A percentile compares a stretch with the other conserved stretches of the same genome.
Conservation (phyloP, 2,888 invertebrate genomes). For the Lasioglossum vierecki region DNA sequence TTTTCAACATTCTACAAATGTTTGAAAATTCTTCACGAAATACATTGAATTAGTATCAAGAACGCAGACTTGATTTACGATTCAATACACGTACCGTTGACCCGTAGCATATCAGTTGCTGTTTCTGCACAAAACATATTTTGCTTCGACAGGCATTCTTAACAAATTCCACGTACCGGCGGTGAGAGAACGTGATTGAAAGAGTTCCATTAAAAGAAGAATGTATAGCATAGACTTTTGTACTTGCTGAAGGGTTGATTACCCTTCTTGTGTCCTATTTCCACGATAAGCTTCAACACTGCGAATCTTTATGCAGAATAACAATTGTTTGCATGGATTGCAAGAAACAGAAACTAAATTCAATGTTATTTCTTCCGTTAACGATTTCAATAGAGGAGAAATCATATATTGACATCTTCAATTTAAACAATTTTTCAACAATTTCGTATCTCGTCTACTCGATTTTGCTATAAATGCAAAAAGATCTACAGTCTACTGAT, state of each 20-base stretch:
- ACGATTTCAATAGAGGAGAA: too few relatives aligned
- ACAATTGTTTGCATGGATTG: too few relatives aligned
- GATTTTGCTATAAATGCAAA: too few relatives aligned
- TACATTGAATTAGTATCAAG: too few relatives aligned
- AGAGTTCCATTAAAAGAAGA: neutral
- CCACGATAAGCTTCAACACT: neutral
- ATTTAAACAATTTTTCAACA: too few relatives aligned
- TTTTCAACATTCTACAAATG: too few relatives aligned
- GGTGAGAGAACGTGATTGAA: neutral
- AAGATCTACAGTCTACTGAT: too few relatives aligned
- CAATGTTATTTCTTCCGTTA: too few relatives aligned
- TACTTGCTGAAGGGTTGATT: neutral
- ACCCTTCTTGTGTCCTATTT: neutral
- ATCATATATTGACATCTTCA: too few relatives aligned
- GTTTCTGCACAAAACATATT: neutral
- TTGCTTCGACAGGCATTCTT: conserved; percentile 6
- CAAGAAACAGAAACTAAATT: too few relatives aligned
- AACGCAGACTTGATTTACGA: neutral
- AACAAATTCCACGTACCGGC: neutral
- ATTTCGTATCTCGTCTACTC: too few relatives aligned
- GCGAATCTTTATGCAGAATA: neutral
- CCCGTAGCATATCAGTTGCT: neutral
- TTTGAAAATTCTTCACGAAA: too few relatives aligned
- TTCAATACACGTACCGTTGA: neutral
- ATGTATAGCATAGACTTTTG: neutral